phyloP scores from a whole-genome alignment of 1,140 invertebrate genomes.

The Cydia fagiglandana region DNA sequence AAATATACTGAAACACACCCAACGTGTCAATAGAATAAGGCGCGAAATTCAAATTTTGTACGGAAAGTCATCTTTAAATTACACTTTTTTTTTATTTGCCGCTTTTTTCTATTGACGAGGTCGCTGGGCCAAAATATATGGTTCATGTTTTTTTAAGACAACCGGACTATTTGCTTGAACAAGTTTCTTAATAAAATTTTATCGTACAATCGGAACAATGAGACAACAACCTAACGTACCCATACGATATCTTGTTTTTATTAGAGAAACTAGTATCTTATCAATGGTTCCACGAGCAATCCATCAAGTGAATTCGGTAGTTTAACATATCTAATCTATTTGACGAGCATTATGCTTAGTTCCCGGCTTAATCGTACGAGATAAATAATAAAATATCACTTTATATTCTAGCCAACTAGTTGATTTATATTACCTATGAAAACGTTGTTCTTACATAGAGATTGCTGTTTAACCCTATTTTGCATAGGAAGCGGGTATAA shows the following conservation, averaged over 20 bases:
- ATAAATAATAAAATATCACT: neutral
- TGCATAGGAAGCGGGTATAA: neutral
- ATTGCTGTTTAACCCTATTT: neutral
- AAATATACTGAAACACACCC: too few relatives aligned
- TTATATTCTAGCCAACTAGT: neutral
- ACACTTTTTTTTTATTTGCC: too few relatives aligned
- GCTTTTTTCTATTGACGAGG: too few relatives aligned
- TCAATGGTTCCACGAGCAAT: slow-evolving; percentile 12
- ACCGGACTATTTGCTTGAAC: too few relatives aligned
- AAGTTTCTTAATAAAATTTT: neutral
- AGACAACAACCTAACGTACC: neutral
- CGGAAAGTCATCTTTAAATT: too few relatives aligned
- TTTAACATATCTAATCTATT: neutral
- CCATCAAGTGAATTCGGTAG: slow-evolving; percentile 27
- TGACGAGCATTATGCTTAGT: neutral
- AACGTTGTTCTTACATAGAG: neutral
- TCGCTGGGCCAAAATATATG: too few relatives aligned
- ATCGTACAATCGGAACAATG: neutral
- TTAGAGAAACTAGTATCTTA: slow-evolving; percentile 18
- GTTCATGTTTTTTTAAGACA: too few relatives aligned
- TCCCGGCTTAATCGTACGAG: neutral
- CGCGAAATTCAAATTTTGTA: too few relatives aligned
- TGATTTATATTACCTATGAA: slow-evolving; percentile 12
- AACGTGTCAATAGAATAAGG: too few relatives aligned
- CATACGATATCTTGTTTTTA: slow-evolving; percentile 7